These are phyloP conservation scores for Zaprionus davidi DNA, from an alignment of 1,140 invertebrate genomes.

Conservation along the genomic window DNA sequence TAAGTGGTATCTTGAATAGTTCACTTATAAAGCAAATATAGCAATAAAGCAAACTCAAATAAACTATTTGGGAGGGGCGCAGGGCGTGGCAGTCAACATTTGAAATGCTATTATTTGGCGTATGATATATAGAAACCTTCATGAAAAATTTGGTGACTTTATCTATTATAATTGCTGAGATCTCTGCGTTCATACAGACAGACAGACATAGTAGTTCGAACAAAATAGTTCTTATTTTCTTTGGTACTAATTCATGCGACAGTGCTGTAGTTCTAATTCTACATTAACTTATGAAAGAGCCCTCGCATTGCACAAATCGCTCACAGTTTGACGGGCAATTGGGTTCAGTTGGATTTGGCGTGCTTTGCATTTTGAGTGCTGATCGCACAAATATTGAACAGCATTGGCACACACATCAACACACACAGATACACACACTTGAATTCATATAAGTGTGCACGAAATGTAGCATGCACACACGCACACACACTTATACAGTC, in stretches of 20 bases:
- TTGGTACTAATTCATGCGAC: no score
- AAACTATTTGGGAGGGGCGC: no score
- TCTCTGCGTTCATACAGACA: background rate
- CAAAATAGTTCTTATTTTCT: no score
- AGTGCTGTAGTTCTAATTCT: background rate
- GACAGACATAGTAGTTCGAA: no score
- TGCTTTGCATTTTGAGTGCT: constrained; percentile 68
- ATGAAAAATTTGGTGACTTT: no score
- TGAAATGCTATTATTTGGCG: no score
- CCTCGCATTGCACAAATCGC: constrained; percentile 46
- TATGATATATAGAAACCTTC: no score
- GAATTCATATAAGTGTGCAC: constrained; percentile 4
- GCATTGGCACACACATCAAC: constrained; percentile 55
- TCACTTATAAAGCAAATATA: no score
- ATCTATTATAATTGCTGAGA: background rate
- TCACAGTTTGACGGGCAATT: constrained; percentile 61
- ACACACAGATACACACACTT: background rate
- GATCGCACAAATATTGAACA: constrained; percentile 78
- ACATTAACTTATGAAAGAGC: background rate
- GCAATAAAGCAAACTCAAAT: no score
- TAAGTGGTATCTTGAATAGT: no score
- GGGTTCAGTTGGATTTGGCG: constrained; percentile 43
- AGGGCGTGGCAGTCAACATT: no score
- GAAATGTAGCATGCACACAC: constrained; percentile 47
- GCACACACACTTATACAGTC: constrained; percentile 7